A percentile compares a stretch with the other conserved stretches of the same genome.
phyloP scores from a whole-genome alignment of 2,113 vertebrate species.

The Peromyscus maniculatus region DNA sequence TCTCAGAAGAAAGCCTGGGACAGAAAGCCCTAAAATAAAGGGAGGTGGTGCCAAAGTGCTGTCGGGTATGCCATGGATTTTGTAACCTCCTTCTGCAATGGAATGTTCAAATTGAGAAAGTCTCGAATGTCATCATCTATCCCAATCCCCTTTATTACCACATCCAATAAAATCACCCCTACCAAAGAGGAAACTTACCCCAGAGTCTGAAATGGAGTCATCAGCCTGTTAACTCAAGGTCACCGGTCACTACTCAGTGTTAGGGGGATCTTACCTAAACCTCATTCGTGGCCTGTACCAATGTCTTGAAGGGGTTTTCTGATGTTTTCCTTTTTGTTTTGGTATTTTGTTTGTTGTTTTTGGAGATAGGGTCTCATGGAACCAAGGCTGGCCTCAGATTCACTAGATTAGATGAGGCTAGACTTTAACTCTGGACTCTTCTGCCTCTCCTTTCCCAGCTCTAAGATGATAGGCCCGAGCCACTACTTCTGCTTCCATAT shows the following conservation, averaged over 20 bases:
- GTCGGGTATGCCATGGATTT: background rate
- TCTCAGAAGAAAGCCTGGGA: conserved; percentile 13
- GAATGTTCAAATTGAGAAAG: background rate
- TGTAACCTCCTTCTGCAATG: background rate
- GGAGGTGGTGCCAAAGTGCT: background rate
- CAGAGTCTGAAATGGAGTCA: background rate
- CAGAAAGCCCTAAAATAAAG: background rate
- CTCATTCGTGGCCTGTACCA: background rate
- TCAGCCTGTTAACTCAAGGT: background rate
- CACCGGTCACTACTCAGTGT: background rate
- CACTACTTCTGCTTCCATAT: background rate
- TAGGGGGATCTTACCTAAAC: background rate
- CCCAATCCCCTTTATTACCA: background rate
- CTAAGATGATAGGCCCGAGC: background rate
- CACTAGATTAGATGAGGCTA: background rate
- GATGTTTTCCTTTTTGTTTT: background rate
- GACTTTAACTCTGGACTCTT: background rate
- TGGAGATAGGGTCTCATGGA: background rate
- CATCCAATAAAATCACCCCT: background rate
- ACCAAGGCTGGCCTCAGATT: background rate
- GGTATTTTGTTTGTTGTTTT: background rate
- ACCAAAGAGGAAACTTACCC: background rate
- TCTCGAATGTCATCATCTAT: background rate
- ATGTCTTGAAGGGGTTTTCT: background rate
- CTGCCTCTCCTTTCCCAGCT: background rate